These are phyloP conservation scores for Brachypterus glaber DNA, from an alignment of 2,888 invertebrate genomes.

Conservation along the genomic window DNA sequence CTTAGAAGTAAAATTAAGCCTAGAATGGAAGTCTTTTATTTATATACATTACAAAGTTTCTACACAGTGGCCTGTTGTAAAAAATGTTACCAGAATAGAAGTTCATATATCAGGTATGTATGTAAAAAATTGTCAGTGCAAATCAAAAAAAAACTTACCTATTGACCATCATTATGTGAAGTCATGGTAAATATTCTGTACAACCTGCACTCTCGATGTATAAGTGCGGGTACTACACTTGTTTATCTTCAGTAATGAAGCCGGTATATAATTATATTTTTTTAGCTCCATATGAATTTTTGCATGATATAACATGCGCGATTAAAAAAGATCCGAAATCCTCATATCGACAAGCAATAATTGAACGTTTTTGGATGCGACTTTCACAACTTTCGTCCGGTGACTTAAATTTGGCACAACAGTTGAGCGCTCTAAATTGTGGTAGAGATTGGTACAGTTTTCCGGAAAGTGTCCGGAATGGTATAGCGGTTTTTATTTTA, in stretches of 20 bases:
- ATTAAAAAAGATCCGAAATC: conserved; percentile 55
- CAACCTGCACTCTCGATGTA: no score
- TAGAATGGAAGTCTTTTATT: conserved; percentile 65
- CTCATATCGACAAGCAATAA: conserved; percentile 54
- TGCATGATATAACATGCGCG: conserved; percentile 61
- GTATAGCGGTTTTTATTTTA: conserved; percentile 56
- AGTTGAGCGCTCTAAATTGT: conserved; percentile 57
- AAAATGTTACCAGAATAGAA: conserved; percentile 36
- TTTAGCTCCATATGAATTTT: conserved; percentile 59
- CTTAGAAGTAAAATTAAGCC: conserved; percentile 53
- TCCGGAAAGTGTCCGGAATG: conserved; percentile 59
- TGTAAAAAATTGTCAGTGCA: neutral
- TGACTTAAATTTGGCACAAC: conserved; percentile 55
- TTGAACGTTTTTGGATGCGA: conserved; percentile 55
- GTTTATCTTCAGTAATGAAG: neutral
- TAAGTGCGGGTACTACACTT: neutral
- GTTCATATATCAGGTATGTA: conserved; percentile 36
- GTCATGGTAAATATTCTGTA: no score
- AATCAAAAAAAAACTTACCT: conserved; percentile 6
- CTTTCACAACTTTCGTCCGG: conserved; percentile 55
- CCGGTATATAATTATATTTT: conserved; percentile 17
- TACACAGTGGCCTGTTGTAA: conserved; percentile 50
- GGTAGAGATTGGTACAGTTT: conserved; percentile 52
- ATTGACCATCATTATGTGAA: conserved; percentile 5
- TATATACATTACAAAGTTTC: conserved; percentile 56